These are phyloP conservation scores for Montipora foliosa DNA, from an alignment of 64 coral and sea anemone species.

Conservation along the genomic window DNA sequence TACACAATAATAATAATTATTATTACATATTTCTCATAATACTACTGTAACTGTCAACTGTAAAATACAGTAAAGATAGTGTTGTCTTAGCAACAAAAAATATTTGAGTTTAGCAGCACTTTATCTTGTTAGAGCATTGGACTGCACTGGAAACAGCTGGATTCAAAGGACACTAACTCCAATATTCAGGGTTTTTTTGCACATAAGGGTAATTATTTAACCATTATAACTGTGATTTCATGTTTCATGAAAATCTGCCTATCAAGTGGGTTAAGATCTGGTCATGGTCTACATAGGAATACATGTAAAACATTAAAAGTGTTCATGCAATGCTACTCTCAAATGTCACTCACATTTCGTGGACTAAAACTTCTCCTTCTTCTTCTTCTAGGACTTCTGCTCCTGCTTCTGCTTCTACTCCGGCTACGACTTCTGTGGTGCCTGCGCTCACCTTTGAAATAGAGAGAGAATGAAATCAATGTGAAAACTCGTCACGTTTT, in stretches of 20 bases:
- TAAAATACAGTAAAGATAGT: no score
- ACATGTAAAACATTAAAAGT: background rate
- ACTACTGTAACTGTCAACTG: no score
- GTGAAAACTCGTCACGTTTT: background rate
- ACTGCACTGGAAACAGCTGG: background rate
- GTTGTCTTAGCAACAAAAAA: no score
- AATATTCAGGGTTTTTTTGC: no score
- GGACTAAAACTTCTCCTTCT: conserved; percentile 47
- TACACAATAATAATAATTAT: no score
- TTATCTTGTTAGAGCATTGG: background rate
- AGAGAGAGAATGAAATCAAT: background rate
- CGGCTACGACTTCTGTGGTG: conserved; percentile 1
- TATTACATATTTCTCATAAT: no score
- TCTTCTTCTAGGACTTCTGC: conserved; percentile 32
- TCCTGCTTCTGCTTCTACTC: conserved; percentile 19
- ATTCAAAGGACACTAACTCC: background rate
- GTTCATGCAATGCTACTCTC: no score
- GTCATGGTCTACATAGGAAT: no score
- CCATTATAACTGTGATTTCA: no score
- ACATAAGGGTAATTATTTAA: background rate
- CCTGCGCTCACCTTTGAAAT: conserved; percentile 5
- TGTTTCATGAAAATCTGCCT: background rate
- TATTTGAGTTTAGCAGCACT: no score
- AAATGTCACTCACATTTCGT: conserved; percentile 37
- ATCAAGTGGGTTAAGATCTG: no score